These are phyloP conservation scores for Eucidaris tribuloides DNA, from an alignment of 35 echinoderm and acorn worm genomes.

Conservation along the genomic window DNA sequence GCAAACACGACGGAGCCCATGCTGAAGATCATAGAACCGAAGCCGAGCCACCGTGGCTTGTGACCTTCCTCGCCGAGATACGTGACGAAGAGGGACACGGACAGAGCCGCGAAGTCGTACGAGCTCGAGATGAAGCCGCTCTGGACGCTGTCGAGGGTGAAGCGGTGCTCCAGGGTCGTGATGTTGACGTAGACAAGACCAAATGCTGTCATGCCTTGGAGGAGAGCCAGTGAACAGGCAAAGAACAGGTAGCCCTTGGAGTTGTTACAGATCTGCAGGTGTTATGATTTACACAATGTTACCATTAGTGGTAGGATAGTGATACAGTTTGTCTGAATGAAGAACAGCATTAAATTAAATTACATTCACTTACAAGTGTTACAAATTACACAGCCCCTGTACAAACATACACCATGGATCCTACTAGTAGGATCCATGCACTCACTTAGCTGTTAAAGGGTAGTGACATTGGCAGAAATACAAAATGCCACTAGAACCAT, in stretches of 20 bases:
- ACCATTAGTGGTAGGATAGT: too few species aligned
- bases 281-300: too few species aligned
- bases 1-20: conserved; percentile 58
- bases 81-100: conserved; percentile 63
- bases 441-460: too few species aligned
- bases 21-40: conserved; percentile 42
- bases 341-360: too few species aligned
- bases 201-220: conserved; percentile 66
- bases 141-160: conserved; percentile 59
- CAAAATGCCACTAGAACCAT: too few species aligned
- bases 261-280: conserved; percentile 22
- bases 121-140: conserved; percentile 73
- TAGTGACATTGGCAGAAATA: too few species aligned
- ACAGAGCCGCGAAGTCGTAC: conserved; percentile 44
- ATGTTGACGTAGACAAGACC: conserved; percentile 66
- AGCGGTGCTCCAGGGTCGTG: conserved; percentile 71
- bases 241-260: conserved; percentile 4
- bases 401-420: too few species aligned
- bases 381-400: too few species aligned
- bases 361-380: too few species aligned
- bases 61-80: conserved; percentile 71
- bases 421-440: too few species aligned
- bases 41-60: conserved; percentile 76
- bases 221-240: neutral
- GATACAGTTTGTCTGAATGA: too few species aligned